These are phyloP conservation scores for Geopemphigus sp. DNA, from an alignment of 1,140 invertebrate genomes.

Conservation along the genomic window DNA sequence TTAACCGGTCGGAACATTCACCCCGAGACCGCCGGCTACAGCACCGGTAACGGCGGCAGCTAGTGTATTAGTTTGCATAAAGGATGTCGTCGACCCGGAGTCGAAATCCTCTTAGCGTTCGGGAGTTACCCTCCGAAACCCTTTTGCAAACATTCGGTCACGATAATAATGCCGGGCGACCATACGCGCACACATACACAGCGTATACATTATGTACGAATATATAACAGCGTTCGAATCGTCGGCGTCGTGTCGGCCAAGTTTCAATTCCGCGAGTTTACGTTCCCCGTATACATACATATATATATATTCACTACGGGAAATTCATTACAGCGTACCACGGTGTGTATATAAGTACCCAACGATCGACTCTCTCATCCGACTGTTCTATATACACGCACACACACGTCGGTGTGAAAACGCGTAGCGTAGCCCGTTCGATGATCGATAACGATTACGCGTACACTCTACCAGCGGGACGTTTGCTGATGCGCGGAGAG, in stretches of 20 bases:
- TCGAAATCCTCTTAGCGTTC: slow-evolving; percentile 23
- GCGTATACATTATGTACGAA: no score
- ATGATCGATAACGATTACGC: no score
- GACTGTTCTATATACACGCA: no score
- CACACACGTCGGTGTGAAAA: no score
- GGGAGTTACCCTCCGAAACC: not conserved
- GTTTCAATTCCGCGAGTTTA: slow-evolving; percentile 3
- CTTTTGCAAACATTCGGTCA: slow-evolving; percentile 25
- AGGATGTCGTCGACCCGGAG: slow-evolving; percentile 16
- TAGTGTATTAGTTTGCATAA: slow-evolving; percentile 24
- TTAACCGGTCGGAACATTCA: not conserved
- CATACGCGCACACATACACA: not conserved
- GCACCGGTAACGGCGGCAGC: not conserved
- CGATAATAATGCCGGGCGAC: slow-evolving; percentile 1
- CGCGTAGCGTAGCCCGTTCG: no score
- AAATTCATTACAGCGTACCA: not conserved
- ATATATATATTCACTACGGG: not conserved
- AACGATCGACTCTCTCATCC: no score
- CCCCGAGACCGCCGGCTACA: not conserved
- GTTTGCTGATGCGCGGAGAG: no score
- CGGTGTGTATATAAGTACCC: no score
- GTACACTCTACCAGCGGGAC: no score
- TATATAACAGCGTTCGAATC: not conserved
- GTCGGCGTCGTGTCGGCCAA: not conserved
- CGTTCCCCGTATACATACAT: not conserved